A percentile compares a stretch with the other conserved stretches of the same genome.
phyloP scores from a whole-genome alignment of 2,797 vertebrate genomes.

The Sparus aurata region DNA sequence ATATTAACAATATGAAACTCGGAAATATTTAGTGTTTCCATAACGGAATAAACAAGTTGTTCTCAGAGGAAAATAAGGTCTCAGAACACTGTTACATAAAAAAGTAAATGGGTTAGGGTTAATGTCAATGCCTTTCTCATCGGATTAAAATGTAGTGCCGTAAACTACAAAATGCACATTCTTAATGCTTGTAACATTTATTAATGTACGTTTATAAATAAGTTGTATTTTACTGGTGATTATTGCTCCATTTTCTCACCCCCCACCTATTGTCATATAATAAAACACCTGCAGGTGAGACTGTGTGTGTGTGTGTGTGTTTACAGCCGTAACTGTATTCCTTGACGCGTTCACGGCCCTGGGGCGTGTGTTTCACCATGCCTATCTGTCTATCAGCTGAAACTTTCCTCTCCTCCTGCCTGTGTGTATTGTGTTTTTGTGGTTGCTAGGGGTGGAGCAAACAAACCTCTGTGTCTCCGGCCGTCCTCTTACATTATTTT shows the following conservation, averaged over 20 bases:
- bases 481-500: conserved; percentile 76
- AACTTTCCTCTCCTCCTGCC: conserved; percentile 69
- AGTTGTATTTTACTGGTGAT: not conserved
- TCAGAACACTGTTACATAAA: no score
- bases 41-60: no score
- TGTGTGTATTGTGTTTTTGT: conserved; percentile 69
- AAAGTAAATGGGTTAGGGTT: no score
- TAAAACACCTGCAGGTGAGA: conserved; percentile 30
- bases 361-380: conserved; percentile 37
- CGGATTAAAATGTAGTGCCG: no score
- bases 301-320: not conserved
- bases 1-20: no score
- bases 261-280: not conserved
- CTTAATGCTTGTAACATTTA: not conserved
- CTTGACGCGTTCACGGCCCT: conserved; percentile 25
- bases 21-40: no score
- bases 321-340: conserved; percentile 40
- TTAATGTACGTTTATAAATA: no score
- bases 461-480: conserved; percentile 60
- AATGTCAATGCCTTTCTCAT: no score
- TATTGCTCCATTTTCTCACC: not conserved
- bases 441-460: conserved; percentile 83
- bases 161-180: no score
- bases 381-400: conserved; percentile 18
- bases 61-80: no score